Percentiles rank a stretch among this genome's conserved stretches.
These are phyloP conservation scores for Himalopsyche phryganea DNA, from an alignment of 1,140 invertebrate species.

Conservation along the genomic window DNA sequence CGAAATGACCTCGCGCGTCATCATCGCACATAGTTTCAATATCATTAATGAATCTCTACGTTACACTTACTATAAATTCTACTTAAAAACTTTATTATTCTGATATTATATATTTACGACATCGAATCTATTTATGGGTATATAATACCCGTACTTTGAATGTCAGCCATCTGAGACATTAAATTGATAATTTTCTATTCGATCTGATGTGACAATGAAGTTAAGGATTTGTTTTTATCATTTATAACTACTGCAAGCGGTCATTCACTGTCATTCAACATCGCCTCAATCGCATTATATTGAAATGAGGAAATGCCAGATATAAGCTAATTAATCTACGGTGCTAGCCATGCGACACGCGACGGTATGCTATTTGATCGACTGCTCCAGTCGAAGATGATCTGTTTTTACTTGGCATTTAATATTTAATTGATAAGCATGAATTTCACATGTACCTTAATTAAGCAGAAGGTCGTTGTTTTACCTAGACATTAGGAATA, in stretches of 20 bases:
- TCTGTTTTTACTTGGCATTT: too few relatives aligned
- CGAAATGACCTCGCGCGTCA: not conserved
- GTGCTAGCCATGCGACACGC: not conserved
- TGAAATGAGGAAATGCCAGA: conserved; percentile 3
- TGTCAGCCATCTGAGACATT: conserved; percentile 22
- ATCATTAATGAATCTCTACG: not conserved
- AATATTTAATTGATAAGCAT: too few relatives aligned
- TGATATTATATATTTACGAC: conserved; percentile 1
- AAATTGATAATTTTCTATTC: conserved; percentile 6
- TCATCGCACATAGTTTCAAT: not conserved
- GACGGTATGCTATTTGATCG: conserved; percentile 10
- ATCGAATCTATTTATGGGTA: conserved; percentile 25
- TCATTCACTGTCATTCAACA: conserved; percentile 13
- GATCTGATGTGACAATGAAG: conserved; percentile 14
- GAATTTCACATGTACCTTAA: too few relatives aligned
- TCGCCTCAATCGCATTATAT: conserved; percentile 8
- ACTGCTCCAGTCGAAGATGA: not conserved
- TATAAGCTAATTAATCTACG: not conserved
- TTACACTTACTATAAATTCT: not conserved
- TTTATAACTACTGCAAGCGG: conserved; percentile 17
- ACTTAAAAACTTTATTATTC: conserved; percentile 4
- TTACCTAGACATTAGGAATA: too few relatives aligned
- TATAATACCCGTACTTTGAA: conserved; percentile 32
- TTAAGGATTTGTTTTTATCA: not conserved
- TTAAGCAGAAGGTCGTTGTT: too few relatives aligned